Evolutionary conservation across 2,888 invertebrate genomes (phyloP).

Genomic region (Coelopa pilipes): DNA sequence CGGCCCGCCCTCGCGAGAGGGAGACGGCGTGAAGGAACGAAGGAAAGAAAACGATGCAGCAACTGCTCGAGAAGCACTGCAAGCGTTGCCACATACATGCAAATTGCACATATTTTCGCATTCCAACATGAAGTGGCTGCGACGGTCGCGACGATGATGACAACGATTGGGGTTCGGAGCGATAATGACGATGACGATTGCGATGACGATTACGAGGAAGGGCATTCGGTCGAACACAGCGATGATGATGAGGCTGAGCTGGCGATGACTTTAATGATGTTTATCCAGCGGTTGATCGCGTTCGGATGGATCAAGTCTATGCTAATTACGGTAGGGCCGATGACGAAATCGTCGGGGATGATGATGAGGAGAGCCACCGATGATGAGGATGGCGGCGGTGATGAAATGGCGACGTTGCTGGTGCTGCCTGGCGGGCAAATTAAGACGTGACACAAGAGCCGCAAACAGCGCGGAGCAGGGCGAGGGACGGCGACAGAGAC

Average conservation of each 20-base stretch:
- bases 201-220: no score
- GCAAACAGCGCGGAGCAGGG: background rate
- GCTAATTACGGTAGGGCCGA: no score
- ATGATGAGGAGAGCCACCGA: no score
- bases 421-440: constrained; percentile 27
- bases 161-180: no score
- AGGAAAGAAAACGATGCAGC: background rate
- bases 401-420: constrained; percentile 4
- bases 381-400: background rate
- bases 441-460: constrained; percentile 36
- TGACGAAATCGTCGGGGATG: no score
- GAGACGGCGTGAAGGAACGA: background rate
- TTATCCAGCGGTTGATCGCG: no score
- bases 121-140: constrained; percentile 18
- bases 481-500: background rate
- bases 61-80: background rate
- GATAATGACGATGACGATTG: no score
- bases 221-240: no score
- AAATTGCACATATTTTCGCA: constrained; percentile 27
- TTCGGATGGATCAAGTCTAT: no score
- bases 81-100: constrained; percentile 29
- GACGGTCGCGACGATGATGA: constrained; percentile 1
- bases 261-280: no score
- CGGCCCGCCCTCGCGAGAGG: no score
- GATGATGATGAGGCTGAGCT: no score